Conservation (phyloP, 2,797 vertebrate species). For the Danio jaintianensis region DNA sequence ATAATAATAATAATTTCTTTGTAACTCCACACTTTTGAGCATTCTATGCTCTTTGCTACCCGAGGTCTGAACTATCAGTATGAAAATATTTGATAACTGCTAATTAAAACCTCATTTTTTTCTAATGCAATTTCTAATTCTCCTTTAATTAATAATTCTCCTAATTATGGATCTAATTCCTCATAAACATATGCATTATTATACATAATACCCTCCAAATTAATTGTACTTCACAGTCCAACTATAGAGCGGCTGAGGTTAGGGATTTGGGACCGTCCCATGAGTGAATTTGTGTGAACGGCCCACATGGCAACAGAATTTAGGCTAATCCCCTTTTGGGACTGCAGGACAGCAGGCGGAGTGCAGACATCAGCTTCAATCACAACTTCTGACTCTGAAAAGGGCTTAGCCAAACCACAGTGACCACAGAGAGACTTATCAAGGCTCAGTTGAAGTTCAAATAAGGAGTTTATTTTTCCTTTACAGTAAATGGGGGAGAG, state of each 20-base stretch:
- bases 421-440: conserved; percentile 40
- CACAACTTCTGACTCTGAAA: conserved; percentile 37
- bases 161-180: conserved; percentile 15
- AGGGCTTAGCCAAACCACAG: conserved; percentile 40
- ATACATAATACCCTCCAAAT: conserved; percentile 13
- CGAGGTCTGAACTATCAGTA: conserved; percentile 1
- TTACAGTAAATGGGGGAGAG: conserved; percentile 2
- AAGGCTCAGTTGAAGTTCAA: conserved; percentile 24
- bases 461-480: conserved; percentile 32
- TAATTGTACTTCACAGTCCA: conserved; percentile 22
- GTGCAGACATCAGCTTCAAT: conserved; percentile 60
- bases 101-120: background rate
- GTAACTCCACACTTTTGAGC: background rate
- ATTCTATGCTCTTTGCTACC: background rate
- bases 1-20: background rate
- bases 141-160: background rate
- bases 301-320: conserved; percentile 69
- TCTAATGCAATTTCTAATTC: background rate
- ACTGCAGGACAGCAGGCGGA: conserved; percentile 68
- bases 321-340: conserved; percentile 73
- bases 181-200: conserved; percentile 4
- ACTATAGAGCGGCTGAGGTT: background rate
- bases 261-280: background rate
- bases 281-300: conserved; percentile 9
- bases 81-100: background rate